Evolutionary conservation across 1,140 invertebrate species (phyloP), one percentile per base, ranked within the genome.

Genomic region (Eriosoma lanigerum): DNA sequence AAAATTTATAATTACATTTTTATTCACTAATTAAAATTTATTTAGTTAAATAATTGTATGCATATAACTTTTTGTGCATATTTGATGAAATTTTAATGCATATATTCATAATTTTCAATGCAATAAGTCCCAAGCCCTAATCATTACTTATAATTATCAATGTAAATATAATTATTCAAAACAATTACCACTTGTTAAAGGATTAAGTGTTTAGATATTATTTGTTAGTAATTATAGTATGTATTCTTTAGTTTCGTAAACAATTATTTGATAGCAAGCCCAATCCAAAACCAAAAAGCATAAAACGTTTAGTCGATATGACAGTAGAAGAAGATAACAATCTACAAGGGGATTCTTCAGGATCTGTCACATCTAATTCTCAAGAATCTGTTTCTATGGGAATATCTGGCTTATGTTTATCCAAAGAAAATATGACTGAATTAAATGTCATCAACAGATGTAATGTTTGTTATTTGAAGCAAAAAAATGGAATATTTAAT

Each of bases 401-500:
- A 4, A 44, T 78, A 29, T 78, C 75, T 48, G 21, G 24, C 15
- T 26, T 78, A 60, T 13, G 26, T 26, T 48, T 78, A 15, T 29
- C 56, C 19, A 56, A 62, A 78, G 38, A 62, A 15, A 56, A 15
- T 38, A 44, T 5, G 2, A 19, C 13, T 78, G 24, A 60, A 5
- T 60, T 46, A 32, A 48, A 62, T 0, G 8, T 21, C 24, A 19
- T 12, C 3, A 62, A 44, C 4, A 19, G n/a, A 6, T 92, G 91
- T 84, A 88, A 90, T 26, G 86, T 89, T 44, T 92, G 91, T 83
- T 86, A 87, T 8, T 83, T 85, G 0, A 87, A 87, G 38, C 90
- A 90, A 0, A 91, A 91, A 83, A 88, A 91, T 80, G 89, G 89
- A 6, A 88, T 89, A 17, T 92, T 92, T 83, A 87, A 90, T 3